Conservation (phyloP, 2,888 invertebrate genomes). For the Lydus trimaculatus region DNA sequence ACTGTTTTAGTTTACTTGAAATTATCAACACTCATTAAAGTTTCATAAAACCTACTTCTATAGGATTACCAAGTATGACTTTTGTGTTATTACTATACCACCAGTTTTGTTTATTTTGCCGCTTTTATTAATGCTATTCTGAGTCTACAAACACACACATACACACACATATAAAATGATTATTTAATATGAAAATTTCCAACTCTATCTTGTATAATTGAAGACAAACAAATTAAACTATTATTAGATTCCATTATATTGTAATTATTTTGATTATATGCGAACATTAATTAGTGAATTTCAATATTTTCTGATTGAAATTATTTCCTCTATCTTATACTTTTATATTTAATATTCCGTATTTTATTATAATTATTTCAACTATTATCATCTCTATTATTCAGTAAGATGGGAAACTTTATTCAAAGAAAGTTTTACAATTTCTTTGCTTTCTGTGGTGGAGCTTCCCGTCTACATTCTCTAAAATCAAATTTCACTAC, state of each 20-base stretch:
- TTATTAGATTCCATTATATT: neutral
- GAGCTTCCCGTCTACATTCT: neutral
- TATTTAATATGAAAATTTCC: neutral
- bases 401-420: neutral
- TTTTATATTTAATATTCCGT: neutral
- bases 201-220: neutral
- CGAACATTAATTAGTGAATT: neutral
- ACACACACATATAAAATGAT: neutral
- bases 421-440: neutral
- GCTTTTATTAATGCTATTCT: neutral
- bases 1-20: neutral
- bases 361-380: neutral
- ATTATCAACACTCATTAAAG: neutral
- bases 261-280: neutral
- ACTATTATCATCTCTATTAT: neutral
- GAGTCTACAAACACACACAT: neutral
- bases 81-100: slow-evolving; percentile 2
- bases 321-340: neutral
- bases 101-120: neutral
- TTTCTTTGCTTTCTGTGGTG: neutral
- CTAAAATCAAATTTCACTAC: neutral
- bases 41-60: neutral
- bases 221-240: slow-evolving; percentile 1
- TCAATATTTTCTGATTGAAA: neutral
- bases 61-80: neutral